Evolutionary conservation across 2,113 vertebrate genomes (phyloP), one percentile per base, ranked within the genome.

Genomic region (Atlantisia rogersi): DNA sequence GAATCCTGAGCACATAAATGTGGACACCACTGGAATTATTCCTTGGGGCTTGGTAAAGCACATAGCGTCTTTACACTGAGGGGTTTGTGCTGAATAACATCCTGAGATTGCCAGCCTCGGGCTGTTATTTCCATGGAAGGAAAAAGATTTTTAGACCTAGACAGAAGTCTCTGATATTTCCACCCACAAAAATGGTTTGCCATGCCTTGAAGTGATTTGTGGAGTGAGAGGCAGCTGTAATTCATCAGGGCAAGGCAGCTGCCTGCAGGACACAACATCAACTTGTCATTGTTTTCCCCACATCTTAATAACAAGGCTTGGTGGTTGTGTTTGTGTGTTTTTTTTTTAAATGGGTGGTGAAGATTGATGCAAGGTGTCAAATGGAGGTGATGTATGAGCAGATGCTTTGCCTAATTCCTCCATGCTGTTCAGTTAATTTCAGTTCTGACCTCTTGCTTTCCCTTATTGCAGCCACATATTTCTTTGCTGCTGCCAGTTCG

Each of bases 201-300:
- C 1, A 4, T 78, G 44, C 44, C 65, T 71, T 22, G 58, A 18
- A 52, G 65, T 16, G 74, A 52, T 56, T 39, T 29, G 69, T 69
- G 65, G 39, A 59, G 68, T 22, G 62, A 84, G 80, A 95, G 78
- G 82, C 63, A 91, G 70, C 70, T 82, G 62, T 6, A 73, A 80
- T 88, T 37, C 87, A 86, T 88, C 93, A 88, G 32, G 62, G 28
- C 0, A 1, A 95, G 70, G 67, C 69, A 85, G 59, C 70, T 90
- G 90, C 93, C 94, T 55, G 44, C 83, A 74, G 82, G 87, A 82
- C 84, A 87, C 53, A 77, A 17, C 82, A 82, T 11, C 18, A 32
- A 62, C 31, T 26, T 87, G 76, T 37, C 63, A 15, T 26, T 92
- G 74, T 50, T 92, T 67, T 46, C 9, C 40, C 28, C 40, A 73